Evolutionary conservation across 2,113 vertebrate genomes (phyloP), one percentile per base, ranked within the genome.

Genomic region (Numenius arquata): DNA sequence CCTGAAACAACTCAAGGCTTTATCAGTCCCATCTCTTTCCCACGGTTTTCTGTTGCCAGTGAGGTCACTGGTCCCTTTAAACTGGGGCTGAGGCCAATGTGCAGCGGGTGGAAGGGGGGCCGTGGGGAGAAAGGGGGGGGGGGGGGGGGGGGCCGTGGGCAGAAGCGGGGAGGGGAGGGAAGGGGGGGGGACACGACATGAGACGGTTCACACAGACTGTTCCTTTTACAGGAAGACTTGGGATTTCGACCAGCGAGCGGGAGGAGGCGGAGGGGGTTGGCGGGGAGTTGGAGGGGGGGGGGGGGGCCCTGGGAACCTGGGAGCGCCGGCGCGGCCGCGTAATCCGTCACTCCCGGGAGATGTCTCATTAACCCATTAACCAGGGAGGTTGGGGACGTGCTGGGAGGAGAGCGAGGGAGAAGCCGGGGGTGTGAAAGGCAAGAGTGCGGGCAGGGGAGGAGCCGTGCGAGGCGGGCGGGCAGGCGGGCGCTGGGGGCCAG

Each of bases 41-140:
- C 97, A 97, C 97, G 97, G 97, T 96, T 97, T 97, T 94, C 95
- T 96, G 97, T 96, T 97, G 97, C 96, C 97, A 97, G 93, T 95
- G 96, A 97, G 97, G 96, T 97, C 97, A 96, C 97, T 93, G 96
- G 96, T 95, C 96, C 96, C 96, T 97, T 97, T 96, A 95, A 97
- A 96, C 96, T 88, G 95, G 95, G 87, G 94, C 96, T 85, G 96
- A 83, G 95, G 96, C 92, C 93, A 96, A 91, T 56, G 43, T 89
- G 96, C 96, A 5, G 93, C 93, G 96, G 96, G 91, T 88, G 96
- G 93, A 95, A 89, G 59, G 83, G 78, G 89, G 89, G 91, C 59
- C 80, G 73, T 10, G 68, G 58, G 66, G 61, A 32, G 56, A 50
- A 59, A 25, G 23, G 63, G n/a, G 71, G 68, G 74, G 66, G 68